A percentile compares a stretch with the other conserved stretches of the same genome.
These are phyloP conservation scores for Macquaria australasica DNA, from an alignment of 2,113 vertebrate species.

Conservation along the genomic window DNA sequence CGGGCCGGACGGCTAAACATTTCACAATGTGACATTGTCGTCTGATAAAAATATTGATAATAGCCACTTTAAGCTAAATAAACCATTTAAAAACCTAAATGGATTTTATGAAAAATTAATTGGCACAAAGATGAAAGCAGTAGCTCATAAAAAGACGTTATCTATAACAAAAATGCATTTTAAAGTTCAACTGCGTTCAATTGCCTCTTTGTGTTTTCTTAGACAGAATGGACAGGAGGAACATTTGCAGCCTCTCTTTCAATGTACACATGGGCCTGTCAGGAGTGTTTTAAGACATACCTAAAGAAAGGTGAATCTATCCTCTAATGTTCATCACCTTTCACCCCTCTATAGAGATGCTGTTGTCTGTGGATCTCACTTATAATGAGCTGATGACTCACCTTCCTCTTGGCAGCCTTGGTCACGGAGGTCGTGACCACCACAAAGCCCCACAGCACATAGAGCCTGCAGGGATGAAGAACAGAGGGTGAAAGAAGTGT, in stretches of 20 bases:
- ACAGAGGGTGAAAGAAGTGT: slow-evolving; percentile 21
- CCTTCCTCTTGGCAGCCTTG: slow-evolving; percentile 78
- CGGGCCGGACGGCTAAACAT: not conserved
- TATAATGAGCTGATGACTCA: slow-evolving; percentile 71
- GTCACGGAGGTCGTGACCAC: slow-evolving; percentile 72
- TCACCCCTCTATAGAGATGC: slow-evolving; percentile 20
- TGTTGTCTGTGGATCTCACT: slow-evolving; percentile 37
- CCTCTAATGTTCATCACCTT: slow-evolving; percentile 20
- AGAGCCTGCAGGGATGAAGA: slow-evolving; percentile 66
- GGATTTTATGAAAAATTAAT: not conserved
- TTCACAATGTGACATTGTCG: no score
- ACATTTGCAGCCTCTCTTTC: not conserved
- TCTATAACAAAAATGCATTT: not conserved
- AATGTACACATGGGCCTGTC: not conserved
- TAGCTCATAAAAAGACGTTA: not conserved
- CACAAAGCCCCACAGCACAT: slow-evolving; percentile 79
- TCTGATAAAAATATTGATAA: not conserved
- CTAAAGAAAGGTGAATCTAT: slow-evolving; percentile 7
- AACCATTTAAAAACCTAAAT: not conserved
- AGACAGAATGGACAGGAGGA: not conserved
- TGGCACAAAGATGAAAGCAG: not conserved
- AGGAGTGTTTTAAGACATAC: not conserved
- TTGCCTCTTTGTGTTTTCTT: not conserved
- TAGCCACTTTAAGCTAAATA: no score
- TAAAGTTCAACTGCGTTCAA: not conserved